A percentile compares a stretch with the other conserved stretches of the same genome.
Conservation (phyloP, 2,113 vertebrate species). For the Pseudolaguvia tuberculata region DNA sequence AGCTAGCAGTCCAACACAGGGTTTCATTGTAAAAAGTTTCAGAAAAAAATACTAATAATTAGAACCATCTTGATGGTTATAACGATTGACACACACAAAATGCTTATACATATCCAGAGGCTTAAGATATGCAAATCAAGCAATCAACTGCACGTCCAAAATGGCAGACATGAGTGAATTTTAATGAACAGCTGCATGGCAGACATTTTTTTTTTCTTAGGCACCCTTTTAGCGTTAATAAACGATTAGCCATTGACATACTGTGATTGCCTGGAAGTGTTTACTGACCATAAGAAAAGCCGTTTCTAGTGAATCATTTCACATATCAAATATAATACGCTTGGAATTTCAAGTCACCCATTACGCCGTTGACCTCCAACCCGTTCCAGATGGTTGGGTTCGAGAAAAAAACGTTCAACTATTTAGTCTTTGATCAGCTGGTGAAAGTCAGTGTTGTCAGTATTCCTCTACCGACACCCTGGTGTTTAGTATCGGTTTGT, state of each 20-base stretch:
- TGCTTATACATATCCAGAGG: constrained; percentile 22
- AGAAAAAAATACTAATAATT: constrained; percentile 24
- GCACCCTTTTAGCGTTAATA: constrained; percentile 21
- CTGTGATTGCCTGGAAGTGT: constrained; percentile 2
- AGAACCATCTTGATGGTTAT: constrained; percentile 10
- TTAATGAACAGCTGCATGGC: constrained; percentile 47
- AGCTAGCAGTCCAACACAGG: no score
- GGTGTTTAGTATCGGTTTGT: constrained; percentile 1
- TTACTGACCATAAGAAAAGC: background rate
- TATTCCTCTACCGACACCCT: background rate
- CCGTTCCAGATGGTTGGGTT: constrained; percentile 42
- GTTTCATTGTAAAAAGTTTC: no score
- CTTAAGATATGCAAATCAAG: constrained; percentile 39
- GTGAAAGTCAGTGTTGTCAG: background rate
- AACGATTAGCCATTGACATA: constrained; percentile 15
- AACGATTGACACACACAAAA: constrained; percentile 16
- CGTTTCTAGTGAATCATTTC: constrained; percentile 9
- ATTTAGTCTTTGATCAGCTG: background rate
- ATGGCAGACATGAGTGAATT: constrained; percentile 20
- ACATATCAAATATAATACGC: background rate
- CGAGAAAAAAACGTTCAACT: no score
- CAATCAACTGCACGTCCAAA: constrained; percentile 6
- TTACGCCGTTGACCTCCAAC: constrained; percentile 13
- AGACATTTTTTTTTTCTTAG: background rate
- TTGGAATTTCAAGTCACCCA: background rate